These are phyloP conservation scores for Ciconia nigra DNA, from an alignment of 2,797 vertebrate species.

Conservation along the genomic window DNA sequence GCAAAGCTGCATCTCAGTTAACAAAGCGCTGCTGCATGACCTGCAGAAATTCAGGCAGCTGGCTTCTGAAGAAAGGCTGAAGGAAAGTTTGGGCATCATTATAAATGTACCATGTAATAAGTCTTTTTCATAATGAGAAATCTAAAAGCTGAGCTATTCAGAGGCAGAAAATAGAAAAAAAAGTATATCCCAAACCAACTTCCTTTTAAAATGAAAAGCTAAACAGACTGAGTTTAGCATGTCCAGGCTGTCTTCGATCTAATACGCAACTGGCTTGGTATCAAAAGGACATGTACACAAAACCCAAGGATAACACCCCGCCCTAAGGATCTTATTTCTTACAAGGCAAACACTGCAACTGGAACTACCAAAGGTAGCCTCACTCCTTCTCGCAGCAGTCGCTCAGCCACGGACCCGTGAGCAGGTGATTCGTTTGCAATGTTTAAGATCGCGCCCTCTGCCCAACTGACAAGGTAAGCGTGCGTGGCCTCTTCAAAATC, in stretches of 20 bases:
- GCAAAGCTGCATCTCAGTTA: neutral
- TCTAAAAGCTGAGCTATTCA: neutral
- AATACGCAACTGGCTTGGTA: neutral
- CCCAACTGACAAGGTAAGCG: neutral
- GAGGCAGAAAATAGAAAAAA: neutral
- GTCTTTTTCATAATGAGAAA: neutral
- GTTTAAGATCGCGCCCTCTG: neutral
- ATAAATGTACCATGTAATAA: neutral
- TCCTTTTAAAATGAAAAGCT: neutral
- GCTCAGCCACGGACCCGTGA: rapidly evolving
- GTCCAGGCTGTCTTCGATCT: neutral
- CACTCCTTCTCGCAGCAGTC: neutral
- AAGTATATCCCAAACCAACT: neutral
- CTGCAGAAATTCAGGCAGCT: neutral
- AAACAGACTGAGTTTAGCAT: neutral
- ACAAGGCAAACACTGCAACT: neutral
- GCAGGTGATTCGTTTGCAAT: neutral
- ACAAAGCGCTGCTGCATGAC: neutral
- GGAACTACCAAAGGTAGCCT: neutral
- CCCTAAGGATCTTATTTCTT: neutral
- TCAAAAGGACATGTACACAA: neutral
- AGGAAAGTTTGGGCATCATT: neutral
- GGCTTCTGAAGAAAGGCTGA: neutral
- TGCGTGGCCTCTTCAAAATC: neutral
- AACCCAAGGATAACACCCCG: neutral